Conservation (phyloP, 2,113 vertebrate genomes). For the Apodemus sylvaticus region DNA sequence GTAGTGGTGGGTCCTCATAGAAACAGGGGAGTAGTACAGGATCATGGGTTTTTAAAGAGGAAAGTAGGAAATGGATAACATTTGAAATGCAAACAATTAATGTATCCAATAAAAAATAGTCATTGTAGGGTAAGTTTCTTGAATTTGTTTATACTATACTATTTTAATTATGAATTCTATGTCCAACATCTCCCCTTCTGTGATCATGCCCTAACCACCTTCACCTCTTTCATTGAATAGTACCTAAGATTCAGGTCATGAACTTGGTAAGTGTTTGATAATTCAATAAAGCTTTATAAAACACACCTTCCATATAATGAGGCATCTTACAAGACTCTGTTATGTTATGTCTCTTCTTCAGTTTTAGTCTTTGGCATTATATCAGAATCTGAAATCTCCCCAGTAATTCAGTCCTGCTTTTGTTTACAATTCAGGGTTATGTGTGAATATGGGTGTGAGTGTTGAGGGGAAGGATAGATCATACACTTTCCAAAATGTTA, state of each 20-base stretch:
- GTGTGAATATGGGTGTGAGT: rapidly evolving
- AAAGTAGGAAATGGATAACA: too few relatives aligned
- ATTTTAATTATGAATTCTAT: background rate
- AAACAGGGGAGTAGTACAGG: too few relatives aligned
- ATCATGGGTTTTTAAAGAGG: too few relatives aligned
- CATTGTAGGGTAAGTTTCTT: background rate
- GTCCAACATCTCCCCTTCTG: background rate
- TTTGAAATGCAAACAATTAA: too few relatives aligned
- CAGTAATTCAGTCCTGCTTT: background rate
- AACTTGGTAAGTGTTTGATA: background rate
- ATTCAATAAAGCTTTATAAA: background rate
- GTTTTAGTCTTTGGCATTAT: background rate
- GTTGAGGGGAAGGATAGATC: background rate
- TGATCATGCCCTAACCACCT: background rate
- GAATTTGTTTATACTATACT: background rate
- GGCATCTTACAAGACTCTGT: background rate
- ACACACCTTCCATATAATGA: background rate
- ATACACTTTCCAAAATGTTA: background rate
- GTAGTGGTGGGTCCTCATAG: too few relatives aligned
- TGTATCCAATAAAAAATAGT: too few relatives aligned
- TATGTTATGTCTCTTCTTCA: background rate
- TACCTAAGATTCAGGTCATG: background rate
- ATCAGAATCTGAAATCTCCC: background rate
- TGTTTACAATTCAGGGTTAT: background rate
- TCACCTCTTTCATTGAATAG: background rate